Percentiles rank a stretch among this genome's conserved stretches.
phyloP scores from a whole-genome alignment of 2,797 vertebrate genomes.

The Adelosebastes latens region DNA sequence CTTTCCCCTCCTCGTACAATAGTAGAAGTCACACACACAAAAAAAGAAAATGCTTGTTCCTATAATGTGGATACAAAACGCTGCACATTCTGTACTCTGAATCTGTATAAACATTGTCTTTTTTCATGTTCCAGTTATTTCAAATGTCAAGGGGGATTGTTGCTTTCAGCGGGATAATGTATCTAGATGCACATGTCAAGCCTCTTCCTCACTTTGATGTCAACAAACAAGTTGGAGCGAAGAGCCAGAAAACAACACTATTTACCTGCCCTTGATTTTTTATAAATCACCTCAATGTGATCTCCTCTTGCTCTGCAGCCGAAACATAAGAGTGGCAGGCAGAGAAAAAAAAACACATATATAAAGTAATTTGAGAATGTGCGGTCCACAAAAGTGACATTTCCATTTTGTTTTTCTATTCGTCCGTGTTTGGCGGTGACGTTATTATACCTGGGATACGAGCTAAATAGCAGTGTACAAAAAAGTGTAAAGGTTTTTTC shows the following conservation, averaged over 20 bases:
- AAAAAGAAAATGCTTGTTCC: slow-evolving; percentile 64
- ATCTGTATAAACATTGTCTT: slow-evolving; percentile 79
- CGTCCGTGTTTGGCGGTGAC: slow-evolving; percentile 40
- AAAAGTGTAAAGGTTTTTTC: slow-evolving; percentile 77
- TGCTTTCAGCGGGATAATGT: slow-evolving; percentile 66
- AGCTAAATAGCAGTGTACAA: slow-evolving; percentile 61
- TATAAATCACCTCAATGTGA: slow-evolving; percentile 58
- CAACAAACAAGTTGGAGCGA: slow-evolving; percentile 59
- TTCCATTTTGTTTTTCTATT: slow-evolving; percentile 52
- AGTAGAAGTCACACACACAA: slow-evolving; percentile 38
- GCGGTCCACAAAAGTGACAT: slow-evolving; percentile 62
- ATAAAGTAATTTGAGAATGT: slow-evolving; percentile 42
- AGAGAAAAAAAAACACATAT: slow-evolving; percentile 32
- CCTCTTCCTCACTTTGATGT: slow-evolving; percentile 72
- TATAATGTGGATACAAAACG: slow-evolving; percentile 71
- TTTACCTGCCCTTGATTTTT: slow-evolving; percentile 72
- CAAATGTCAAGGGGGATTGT: slow-evolving; percentile 73
- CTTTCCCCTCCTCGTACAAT: slow-evolving; percentile 36
- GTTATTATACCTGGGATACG: slow-evolving; percentile 45
- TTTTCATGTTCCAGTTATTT: slow-evolving; percentile 79
- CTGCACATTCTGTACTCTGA: slow-evolving; percentile 75
- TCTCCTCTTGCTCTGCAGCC: slow-evolving; percentile 43
- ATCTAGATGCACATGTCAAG: slow-evolving; percentile 71
- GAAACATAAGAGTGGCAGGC: slow-evolving; percentile 20
- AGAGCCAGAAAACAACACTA: slow-evolving; percentile 53